phyloP scores from a whole-genome alignment of 2,797 vertebrate genomes.

The Forpus xanthops region DNA sequence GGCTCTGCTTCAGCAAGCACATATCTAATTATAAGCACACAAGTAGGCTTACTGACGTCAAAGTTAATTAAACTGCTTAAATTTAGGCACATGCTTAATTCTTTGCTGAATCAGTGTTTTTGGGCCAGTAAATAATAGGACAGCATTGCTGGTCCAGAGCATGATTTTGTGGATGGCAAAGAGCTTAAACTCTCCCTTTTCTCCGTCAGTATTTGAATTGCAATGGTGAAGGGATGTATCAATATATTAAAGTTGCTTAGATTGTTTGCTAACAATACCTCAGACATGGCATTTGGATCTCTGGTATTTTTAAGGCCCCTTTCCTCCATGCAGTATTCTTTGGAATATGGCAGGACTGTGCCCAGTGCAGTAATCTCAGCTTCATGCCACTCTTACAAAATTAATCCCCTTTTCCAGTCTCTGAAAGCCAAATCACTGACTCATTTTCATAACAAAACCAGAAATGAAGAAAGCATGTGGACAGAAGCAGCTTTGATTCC shows the following conservation, averaged over 20 bases:
- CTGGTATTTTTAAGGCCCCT: background rate
- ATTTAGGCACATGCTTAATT: conserved; percentile 63
- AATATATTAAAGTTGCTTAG: background rate
- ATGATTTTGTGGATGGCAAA: background rate
- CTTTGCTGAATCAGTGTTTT: conserved; percentile 64
- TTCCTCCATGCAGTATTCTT: background rate
- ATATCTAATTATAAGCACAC: conserved; percentile 62
- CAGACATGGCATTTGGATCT: background rate
- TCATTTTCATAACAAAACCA: background rate
- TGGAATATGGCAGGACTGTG: background rate
- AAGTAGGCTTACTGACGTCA: conserved; percentile 62
- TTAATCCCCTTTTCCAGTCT: background rate
- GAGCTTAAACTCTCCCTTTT: background rate
- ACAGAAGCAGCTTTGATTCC: background rate
- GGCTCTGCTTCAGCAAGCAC: conserved; percentile 64
- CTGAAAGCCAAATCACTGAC: background rate
- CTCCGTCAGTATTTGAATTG: no score
- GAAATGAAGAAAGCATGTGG: background rate
- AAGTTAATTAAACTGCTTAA: conserved; percentile 70
- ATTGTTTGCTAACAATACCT: background rate
- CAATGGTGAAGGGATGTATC: no score
- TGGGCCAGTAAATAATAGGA: background rate
- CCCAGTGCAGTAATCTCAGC: background rate
- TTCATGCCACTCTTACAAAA: background rate
- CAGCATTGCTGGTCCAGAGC: background rate